phyloP scores from a whole-genome alignment of 2,113 vertebrate species.

The Colius striatus region DNA sequence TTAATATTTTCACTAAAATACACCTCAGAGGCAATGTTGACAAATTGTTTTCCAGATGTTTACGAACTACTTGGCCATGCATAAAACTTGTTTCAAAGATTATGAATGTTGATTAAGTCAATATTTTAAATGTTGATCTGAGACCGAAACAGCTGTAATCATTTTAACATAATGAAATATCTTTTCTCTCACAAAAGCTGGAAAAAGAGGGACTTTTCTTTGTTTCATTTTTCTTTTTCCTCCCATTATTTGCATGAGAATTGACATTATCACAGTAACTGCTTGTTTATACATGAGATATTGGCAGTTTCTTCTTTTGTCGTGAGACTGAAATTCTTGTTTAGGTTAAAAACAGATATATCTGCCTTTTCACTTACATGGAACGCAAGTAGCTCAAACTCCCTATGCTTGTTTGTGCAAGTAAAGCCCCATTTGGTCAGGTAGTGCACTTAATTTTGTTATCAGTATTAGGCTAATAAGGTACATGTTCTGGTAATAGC shows the following conservation, averaged over 20 bases:
- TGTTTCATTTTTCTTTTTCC: neutral
- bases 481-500: neutral
- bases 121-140: slow-evolving; percentile 1
- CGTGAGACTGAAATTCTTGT: neutral
- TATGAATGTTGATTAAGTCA: neutral
- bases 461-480: neutral
- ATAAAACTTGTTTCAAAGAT: slow-evolving; percentile 22
- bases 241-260: neutral
- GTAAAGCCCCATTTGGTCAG: neutral
- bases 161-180: neutral
- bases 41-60: slow-evolving; percentile 6
- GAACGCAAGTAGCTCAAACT: neutral
- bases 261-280: neutral
- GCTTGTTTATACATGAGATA: neutral
- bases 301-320: neutral
- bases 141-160: neutral
- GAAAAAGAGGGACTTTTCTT: neutral
- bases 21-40: slow-evolving; percentile 23
- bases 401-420: neutral
- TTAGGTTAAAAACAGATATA: neutral
- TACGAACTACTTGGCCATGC: neutral
- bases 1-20: slow-evolving; percentile 37
- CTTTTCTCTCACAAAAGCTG: neutral
- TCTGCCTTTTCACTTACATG: neutral
- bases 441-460: neutral